These are phyloP conservation scores for Callimico goeldii DNA, from an alignment of 2,797 vertebrate genomes.

Conservation along the genomic window DNA sequence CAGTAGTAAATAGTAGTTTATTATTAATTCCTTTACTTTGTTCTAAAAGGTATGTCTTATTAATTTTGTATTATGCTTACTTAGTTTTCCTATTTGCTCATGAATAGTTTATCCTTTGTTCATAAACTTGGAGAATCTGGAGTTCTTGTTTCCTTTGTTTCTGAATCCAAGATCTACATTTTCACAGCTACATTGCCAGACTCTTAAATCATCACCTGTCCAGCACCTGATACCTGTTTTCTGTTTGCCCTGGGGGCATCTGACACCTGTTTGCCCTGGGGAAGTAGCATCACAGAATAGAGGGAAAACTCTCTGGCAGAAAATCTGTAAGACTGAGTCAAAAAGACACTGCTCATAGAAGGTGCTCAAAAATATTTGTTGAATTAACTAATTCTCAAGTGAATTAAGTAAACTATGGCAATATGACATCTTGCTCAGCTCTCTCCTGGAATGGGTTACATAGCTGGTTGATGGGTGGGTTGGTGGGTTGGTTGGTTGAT, in stretches of 20 bases:
- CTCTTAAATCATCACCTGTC: neutral
- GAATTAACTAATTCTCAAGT: neutral
- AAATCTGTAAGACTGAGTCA: neutral
- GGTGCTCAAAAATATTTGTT: neutral
- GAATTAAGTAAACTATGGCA: neutral
- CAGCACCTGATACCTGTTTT: neutral
- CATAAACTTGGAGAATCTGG: slow-evolving; percentile 67
- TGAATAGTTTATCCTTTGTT: slow-evolving; percentile 79
- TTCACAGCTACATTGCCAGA: neutral
- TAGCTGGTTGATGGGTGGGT: neutral
- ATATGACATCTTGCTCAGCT: neutral
- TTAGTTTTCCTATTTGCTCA: slow-evolving; percentile 79
- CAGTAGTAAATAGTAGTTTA: slow-evolving; percentile 74
- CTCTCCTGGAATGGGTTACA: neutral
- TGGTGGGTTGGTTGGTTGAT: neutral
- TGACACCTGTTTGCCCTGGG: neutral
- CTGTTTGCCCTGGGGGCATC: neutral
- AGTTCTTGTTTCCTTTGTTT: slow-evolving; percentile 53
- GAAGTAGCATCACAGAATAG: neutral
- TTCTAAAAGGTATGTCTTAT: slow-evolving; percentile 79
- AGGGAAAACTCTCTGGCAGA: neutral
- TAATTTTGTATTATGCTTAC: slow-evolving; percentile 80
- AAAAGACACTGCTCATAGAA: neutral
- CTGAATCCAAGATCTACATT: slow-evolving; percentile 40
- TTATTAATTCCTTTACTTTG: slow-evolving; percentile 78